Evolutionary conservation across 2,797 vertebrate species (phyloP).

Genomic region (Chelmon rostratus): DNA sequence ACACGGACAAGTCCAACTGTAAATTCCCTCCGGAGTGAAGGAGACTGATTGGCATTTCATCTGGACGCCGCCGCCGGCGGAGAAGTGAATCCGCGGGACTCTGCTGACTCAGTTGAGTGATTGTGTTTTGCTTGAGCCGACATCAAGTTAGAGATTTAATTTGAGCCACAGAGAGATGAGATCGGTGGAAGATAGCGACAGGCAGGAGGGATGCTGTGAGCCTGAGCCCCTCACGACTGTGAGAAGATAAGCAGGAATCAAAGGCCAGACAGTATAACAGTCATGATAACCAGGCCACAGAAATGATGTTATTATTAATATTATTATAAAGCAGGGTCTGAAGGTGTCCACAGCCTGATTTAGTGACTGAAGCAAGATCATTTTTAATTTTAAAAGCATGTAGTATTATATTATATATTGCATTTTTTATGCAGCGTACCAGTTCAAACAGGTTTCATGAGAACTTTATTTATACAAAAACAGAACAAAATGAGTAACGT

Average conservation of each 20-base stretch:
- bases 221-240: conserved; percentile 18
- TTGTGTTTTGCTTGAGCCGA: conserved; percentile 41
- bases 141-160: conserved; percentile 54
- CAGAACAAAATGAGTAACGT: conserved; percentile 26
- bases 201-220: conserved; percentile 28
- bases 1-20: conserved; percentile 11
- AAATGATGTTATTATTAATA: background rate
- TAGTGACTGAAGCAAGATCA: background rate
- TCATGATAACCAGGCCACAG: background rate
- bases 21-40: conserved; percentile 21
- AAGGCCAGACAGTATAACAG: too few relatives aligned
- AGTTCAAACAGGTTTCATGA: conserved; percentile 32
- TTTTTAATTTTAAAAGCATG: background rate
- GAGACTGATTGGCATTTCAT: conserved; percentile 66
- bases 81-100: conserved; percentile 37
- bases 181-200: background rate
- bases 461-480: conserved; percentile 77
- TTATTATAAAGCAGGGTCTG: background rate
- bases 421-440: too few relatives aligned
- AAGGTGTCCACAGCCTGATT: background rate
- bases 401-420: too few relatives aligned
- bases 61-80: conserved; percentile 22
- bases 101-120: conserved; percentile 59
- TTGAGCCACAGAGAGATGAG: conserved; percentile 41
- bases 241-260: background rate